A percentile compares a stretch with the other conserved stretches of the same genome.
Conservation (phyloP, 2,797 vertebrate species). For the Anguilla pacifica region DNA sequence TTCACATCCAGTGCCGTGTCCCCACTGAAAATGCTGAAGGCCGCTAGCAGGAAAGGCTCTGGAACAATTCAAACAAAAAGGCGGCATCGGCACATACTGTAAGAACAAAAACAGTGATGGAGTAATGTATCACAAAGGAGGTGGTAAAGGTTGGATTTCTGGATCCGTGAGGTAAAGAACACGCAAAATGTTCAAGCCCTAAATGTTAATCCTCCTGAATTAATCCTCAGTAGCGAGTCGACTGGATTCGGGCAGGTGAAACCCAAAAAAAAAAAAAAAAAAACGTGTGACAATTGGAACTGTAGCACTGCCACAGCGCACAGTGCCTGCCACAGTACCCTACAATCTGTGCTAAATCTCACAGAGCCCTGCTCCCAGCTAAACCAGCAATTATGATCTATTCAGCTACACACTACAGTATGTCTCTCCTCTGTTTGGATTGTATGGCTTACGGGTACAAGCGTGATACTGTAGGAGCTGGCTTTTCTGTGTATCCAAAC, state of each 20-base stretch:
- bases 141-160: neutral
- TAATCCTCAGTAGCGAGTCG: neutral
- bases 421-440: neutral
- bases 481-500: neutral
- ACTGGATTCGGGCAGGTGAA: neutral
- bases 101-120: neutral
- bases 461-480: neutral
- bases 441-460: neutral
- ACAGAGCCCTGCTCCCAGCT: neutral
- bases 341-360: neutral
- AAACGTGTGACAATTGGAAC: neutral
- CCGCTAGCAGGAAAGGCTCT: neutral
- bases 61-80: neutral
- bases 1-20: neutral
- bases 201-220: too few species aligned
- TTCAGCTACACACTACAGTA: neutral
- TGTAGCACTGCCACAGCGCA: neutral
- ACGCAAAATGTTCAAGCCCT: neutral
- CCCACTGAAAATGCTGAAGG: neutral
- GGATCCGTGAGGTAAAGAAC: neutral
- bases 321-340: neutral
- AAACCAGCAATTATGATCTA: neutral
- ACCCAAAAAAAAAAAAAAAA: neutral
- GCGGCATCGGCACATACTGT: neutral
- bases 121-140: neutral